phyloP scores from a whole-genome alignment of 1,140 invertebrate genomes.

The Orius insidiosus region DNA sequence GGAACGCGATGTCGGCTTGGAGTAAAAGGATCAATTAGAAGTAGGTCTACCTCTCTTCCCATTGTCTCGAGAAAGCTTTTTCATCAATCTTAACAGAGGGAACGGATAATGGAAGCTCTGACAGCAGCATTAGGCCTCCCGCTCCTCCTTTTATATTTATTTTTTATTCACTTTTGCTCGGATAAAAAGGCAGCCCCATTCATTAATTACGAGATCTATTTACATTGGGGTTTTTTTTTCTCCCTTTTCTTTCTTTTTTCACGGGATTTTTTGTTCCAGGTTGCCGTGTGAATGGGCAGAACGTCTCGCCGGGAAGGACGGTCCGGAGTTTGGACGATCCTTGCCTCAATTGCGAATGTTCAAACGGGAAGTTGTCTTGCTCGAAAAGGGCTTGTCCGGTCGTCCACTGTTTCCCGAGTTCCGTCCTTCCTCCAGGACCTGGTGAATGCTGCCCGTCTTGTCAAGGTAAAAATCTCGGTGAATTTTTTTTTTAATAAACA shows the following conservation, averaged over 20 bases:
- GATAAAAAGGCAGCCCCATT: constrained; percentile 2
- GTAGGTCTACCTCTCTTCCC: too few species aligned
- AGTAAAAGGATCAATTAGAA: too few species aligned
- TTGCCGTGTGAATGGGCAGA: constrained; percentile 52
- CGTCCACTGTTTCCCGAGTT: constrained; percentile 49
- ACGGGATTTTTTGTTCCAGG: constrained; percentile 30
- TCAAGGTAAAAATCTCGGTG: constrained; percentile 33
- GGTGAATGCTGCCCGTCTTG: constrained; percentile 76
- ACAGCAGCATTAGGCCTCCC: too few species aligned
- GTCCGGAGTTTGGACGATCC: constrained; percentile 64
- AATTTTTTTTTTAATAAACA: neutral
- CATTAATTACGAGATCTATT: too few species aligned
- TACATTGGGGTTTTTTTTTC: too few species aligned
- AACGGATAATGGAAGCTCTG: too few species aligned
- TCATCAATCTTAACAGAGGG: too few species aligned
- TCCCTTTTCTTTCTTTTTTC: neutral
- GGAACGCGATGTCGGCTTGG: too few species aligned
- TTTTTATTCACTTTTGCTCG: neutral
- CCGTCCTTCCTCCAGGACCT: constrained; percentile 37
- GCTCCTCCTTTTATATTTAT: too few species aligned
- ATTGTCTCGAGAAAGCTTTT: too few species aligned
- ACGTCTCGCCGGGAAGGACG: constrained; percentile 49
- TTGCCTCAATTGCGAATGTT: constrained; percentile 70
- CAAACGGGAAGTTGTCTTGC: constrained; percentile 55
- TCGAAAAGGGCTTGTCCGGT: constrained; percentile 69